Conservation (phyloP, 2,888 invertebrate genomes). For the Chesias legatella region DNA sequence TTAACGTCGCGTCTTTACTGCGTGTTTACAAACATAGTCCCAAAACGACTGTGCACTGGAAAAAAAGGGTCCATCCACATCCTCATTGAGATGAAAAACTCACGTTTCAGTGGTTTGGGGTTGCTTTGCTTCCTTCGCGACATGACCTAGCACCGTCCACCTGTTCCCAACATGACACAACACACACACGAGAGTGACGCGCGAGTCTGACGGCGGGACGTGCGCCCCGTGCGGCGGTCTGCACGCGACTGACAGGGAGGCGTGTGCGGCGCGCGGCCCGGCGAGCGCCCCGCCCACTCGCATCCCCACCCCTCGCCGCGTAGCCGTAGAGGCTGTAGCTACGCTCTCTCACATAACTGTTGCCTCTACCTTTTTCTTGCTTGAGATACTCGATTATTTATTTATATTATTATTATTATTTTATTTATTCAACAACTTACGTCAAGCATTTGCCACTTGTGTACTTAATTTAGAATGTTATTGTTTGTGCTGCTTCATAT, state of each 20-base stretch:
- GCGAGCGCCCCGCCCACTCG: constrained; percentile 49
- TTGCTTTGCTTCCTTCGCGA: constrained; percentile 97
- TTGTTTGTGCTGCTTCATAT: too few species aligned
- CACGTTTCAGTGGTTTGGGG: constrained; percentile 97
- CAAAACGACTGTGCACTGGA: too few species aligned
- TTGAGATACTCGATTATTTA: not conserved
- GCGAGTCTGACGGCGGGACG: constrained; percentile 30
- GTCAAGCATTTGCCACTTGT: too few species aligned
- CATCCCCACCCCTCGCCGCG: constrained; percentile 35
- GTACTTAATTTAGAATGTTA: too few species aligned
- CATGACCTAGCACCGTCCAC: constrained; percentile 81
- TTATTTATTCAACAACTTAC: too few species aligned
- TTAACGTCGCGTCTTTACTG: too few species aligned
- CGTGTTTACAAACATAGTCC: too few species aligned
- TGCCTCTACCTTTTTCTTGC: constrained; percentile 7
- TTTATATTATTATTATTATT: too few species aligned
- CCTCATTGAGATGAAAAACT: constrained; percentile 57
- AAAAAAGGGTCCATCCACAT: too few species aligned
- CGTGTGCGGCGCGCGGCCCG: constrained; percentile 38
- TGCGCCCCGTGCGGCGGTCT: constrained; percentile 40
- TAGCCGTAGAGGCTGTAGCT: constrained; percentile 37
- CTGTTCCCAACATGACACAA: constrained; percentile 67
- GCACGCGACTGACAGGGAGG: constrained; percentile 50
- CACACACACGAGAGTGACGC: constrained; percentile 31
- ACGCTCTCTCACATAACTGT: constrained; percentile 2